Evolutionary conservation across 1,140 invertebrate species (phyloP), one percentile per base, ranked within the genome.

Genomic region (Magallana ariakensis): DNA sequence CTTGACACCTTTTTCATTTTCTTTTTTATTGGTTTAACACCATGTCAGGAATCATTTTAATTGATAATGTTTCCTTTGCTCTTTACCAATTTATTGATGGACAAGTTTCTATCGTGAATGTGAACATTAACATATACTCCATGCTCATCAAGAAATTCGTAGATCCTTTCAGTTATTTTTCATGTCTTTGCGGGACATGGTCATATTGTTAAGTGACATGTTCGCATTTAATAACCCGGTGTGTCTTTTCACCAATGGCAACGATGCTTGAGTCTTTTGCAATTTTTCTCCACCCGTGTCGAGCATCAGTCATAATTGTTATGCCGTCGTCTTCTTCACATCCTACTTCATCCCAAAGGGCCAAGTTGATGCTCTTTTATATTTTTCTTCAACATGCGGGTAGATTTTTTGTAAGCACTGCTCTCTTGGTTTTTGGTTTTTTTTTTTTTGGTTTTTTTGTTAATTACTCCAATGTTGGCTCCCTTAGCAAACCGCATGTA

Each of bases 121-220:
- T 82, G 85, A 3, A 86, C 57, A 62, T 56, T 56, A 19, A 86
- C 58, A 19, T 10, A 10, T 10, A 86, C 80, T 55, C 58, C 81
- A 16, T 83, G 7, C 13, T 60, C 56, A 53, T n/a, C 3, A 3
- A 83, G 58, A 33, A 62, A 62, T 1, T 82, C 5, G 13, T 86
- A 83, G 0, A 83, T 53, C 22, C 9, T 58, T n/a, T 83, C 26
- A 6, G 85, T 86, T 80, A 55, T 56, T 80, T 80, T 56, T 86
- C 80, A 53, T 86, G 85, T 86, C 80, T 87, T 83, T 83, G 85
- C 11, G 85, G 83, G 33, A 87, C 56, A 46, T 13, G 22, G 56
- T 87, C 85, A 10, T 62, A 15, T n/a, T 16, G 15, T 54, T 66
- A 83, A 15, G 58, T 87, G 11, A 80, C 62, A 54, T 75, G 19